phyloP scores from a whole-genome alignment of 2,888 invertebrate species.

The Sceliomorpha sp. region DNA sequence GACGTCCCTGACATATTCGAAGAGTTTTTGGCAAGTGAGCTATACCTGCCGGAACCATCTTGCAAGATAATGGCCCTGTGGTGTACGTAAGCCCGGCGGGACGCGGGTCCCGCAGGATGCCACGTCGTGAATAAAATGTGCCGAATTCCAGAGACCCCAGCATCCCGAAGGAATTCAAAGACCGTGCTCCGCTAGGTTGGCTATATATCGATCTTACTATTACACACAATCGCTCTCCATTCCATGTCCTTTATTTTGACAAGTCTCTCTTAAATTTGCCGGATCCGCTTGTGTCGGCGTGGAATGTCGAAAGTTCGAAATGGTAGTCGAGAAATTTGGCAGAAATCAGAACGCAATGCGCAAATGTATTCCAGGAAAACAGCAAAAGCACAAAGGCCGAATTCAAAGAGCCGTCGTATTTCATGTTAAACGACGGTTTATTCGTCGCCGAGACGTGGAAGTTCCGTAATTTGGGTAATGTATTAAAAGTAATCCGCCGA shows the following conservation, averaged over 20 bases:
- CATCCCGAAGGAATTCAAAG: slow-evolving; percentile 52
- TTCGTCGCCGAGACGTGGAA: neutral
- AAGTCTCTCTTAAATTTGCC: slow-evolving; percentile 54
- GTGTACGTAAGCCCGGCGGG: slow-evolving; percentile 43
- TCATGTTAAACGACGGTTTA: slow-evolving; percentile 13
- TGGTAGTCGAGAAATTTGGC: slow-evolving; percentile 45
- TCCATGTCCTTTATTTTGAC: slow-evolving; percentile 55
- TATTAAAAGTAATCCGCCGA: too few species aligned
- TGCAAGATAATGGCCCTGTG: slow-evolving; percentile 52
- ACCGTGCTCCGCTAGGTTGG: slow-evolving; percentile 35
- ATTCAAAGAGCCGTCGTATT: slow-evolving; percentile 12
- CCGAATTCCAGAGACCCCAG: slow-evolving; percentile 54
- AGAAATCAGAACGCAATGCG: slow-evolving; percentile 46
- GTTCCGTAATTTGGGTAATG: too few species aligned
- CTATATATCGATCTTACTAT: slow-evolving; percentile 55
- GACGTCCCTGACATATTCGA: slow-evolving; percentile 37
- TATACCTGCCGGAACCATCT: slow-evolving; percentile 46
- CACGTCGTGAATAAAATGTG: slow-evolving; percentile 56
- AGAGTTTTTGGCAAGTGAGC: slow-evolving; percentile 54
- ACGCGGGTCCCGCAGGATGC: slow-evolving; percentile 44
- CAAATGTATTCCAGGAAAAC: slow-evolving; percentile 37
- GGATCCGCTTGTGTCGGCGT: slow-evolving; percentile 29
- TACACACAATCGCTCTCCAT: slow-evolving; percentile 57
- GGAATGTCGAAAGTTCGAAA: slow-evolving; percentile 48
- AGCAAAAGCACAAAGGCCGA: slow-evolving; percentile 10